Percentiles rank a stretch among this genome's conserved stretches.
phyloP scores from a whole-genome alignment of 2,888 invertebrate genomes.

The Drosophila mimica region DNA sequence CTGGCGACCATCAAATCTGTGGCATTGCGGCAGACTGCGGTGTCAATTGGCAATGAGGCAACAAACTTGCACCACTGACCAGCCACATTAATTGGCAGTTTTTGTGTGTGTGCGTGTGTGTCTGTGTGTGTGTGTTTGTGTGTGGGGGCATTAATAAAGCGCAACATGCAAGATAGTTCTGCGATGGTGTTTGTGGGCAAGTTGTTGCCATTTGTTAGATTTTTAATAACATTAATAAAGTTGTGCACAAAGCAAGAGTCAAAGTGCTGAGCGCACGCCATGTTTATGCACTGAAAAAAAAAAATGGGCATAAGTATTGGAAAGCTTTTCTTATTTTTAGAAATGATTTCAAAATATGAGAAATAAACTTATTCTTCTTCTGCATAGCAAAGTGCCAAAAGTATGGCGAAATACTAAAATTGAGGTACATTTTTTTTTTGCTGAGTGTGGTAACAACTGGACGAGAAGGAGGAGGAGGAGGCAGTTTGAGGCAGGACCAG shows the following conservation, averaged over 20 bases:
- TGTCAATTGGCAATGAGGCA: constrained; percentile 47
- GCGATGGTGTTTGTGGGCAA: constrained; percentile 18
- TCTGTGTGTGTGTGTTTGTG: constrained; percentile 2
- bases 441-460: not conserved
- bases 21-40: constrained; percentile 1
- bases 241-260: constrained; percentile 73
- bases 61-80: constrained; percentile 52
- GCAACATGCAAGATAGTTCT: constrained; percentile 17
- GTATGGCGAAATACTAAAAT: not conserved
- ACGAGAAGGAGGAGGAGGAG: not conserved
- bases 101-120: constrained; percentile 10
- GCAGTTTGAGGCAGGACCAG: not conserved
- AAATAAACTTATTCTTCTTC: not conserved
- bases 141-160: constrained; percentile 52
- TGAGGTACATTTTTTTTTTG: not conserved
- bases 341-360: not conserved
- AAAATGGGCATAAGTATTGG: not conserved
- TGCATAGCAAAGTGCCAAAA: not conserved
- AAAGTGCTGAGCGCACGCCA: constrained; percentile 65
- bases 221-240: constrained; percentile 82
- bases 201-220: constrained; percentile 75
- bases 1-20: constrained; percentile 15
- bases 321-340: not conserved
- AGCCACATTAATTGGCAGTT: constrained; percentile 53
- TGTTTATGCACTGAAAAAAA: constrained; percentile 3